phyloP scores from a whole-genome alignment of 2,797 vertebrate species.

The Ispidina lecontei region DNA sequence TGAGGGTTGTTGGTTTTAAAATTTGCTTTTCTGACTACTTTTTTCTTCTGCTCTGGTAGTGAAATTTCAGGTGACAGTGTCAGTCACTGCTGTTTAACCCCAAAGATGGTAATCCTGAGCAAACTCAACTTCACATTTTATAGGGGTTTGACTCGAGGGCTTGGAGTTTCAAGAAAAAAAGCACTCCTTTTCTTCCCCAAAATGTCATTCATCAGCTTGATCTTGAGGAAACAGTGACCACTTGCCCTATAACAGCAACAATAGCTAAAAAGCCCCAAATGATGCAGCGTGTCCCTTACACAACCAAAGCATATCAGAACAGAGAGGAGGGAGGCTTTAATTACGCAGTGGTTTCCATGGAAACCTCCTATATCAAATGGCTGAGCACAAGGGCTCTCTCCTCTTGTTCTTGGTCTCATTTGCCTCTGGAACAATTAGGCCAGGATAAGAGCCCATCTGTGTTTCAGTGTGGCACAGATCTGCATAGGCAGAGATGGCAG shows the following conservation, averaged over 20 bases:
- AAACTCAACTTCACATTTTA: not conserved
- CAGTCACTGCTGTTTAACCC: not conserved
- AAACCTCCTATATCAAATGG: slow-evolving; percentile 15
- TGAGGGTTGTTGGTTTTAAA: not conserved
- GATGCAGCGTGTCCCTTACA: not conserved
- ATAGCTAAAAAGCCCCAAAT: not conserved
- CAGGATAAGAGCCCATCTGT: not conserved
- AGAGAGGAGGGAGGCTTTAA: not conserved
- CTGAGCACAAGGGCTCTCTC: not conserved
- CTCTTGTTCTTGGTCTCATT: not conserved
- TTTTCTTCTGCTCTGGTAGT: not conserved
- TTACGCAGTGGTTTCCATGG: not conserved
- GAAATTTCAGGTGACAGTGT: not conserved
- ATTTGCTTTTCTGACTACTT: not conserved
- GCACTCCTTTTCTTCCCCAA: not conserved
- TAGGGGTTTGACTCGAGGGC: not conserved
- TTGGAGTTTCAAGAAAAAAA: not conserved
- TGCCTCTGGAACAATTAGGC: not conserved
- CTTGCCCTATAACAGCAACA: not conserved
- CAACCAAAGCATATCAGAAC: not conserved
- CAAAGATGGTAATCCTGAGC: not conserved
- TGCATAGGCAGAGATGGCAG: not conserved
- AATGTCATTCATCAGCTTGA: not conserved
- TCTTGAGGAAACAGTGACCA: not conserved
- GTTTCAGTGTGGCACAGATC: not conserved